These are phyloP conservation scores for Hydroisotoma schaefferi DNA, from an alignment of 2,888 invertebrate species.

Conservation along the genomic window DNA sequence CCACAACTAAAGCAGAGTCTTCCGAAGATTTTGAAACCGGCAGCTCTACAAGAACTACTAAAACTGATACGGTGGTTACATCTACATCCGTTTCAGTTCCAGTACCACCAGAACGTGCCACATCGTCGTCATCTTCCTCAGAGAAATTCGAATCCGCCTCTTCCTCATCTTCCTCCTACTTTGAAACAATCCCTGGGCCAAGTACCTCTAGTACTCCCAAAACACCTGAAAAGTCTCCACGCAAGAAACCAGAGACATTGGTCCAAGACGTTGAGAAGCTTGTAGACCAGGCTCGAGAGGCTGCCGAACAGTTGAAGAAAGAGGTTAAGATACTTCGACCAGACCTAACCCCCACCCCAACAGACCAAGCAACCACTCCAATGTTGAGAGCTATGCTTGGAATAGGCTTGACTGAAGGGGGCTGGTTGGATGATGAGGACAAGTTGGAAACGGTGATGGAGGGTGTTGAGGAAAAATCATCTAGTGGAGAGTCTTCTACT, in stretches of 20 bases:
- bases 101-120: no score
- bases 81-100: no score
- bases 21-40: neutral
- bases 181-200: no score
- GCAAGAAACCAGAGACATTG: slow-evolving; percentile 54
- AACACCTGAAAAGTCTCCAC: slow-evolving; percentile 30
- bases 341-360: slow-evolving; percentile 47
- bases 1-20: neutral
- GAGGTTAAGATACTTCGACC: slow-evolving; percentile 48
- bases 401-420: slow-evolving; percentile 22
- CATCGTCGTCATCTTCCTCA: no score
- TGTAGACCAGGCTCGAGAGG: slow-evolving; percentile 58
- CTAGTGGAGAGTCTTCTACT: slow-evolving; percentile 18
- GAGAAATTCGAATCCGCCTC: no score
- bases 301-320: slow-evolving; percentile 50
- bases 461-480: slow-evolving; percentile 24
- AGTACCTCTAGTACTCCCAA: no score
- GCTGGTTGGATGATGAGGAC: slow-evolving; percentile 41
- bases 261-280: slow-evolving; percentile 55
- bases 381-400: slow-evolving; percentile 47
- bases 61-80: no score
- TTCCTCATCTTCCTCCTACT: neutral
- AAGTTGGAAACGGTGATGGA: slow-evolving; percentile 47
- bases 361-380: slow-evolving; percentile 48
- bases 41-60: no score